These are phyloP conservation scores for Ceratosolen solmsi DNA, from an alignment of 1,140 invertebrate species.

Conservation along the genomic window DNA sequence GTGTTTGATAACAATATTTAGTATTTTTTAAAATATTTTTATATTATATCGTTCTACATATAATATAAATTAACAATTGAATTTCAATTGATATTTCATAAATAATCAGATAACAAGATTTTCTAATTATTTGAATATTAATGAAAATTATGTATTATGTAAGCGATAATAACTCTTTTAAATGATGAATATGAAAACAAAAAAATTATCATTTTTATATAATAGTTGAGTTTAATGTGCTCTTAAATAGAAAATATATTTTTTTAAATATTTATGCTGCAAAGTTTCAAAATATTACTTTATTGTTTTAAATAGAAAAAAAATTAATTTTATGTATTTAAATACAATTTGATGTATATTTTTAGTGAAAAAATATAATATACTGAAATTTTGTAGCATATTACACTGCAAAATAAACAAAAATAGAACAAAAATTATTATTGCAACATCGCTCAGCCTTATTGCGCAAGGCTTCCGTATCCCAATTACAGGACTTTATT, in stretches of 20 bases:
- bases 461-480: neutral
- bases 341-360: neutral
- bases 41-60: too few species aligned
- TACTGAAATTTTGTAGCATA: constrained; percentile 11
- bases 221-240: neutral
- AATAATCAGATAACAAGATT: too few species aligned
- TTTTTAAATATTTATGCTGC: constrained; percentile 10
- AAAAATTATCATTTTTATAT: neutral
- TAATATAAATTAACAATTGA: too few species aligned
- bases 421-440: neutral
- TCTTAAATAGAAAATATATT: constrained; percentile 14
- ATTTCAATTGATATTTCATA: too few species aligned
- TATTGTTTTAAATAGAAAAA: constrained; percentile 8
- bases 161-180: neutral
- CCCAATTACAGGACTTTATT: neutral
- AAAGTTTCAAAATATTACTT: constrained; percentile 36
- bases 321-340: neutral
- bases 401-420: neutral
- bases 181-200: neutral
- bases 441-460: constrained; percentile 23
- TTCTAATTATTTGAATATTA: too few species aligned
- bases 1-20: too few species aligned
- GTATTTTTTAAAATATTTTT: too few species aligned
- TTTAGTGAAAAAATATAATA: neutral
- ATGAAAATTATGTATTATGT: neutral